Base-by-base conservation (phyloP, 1,140 invertebrate species). In the Eurosta solidaginis region DNA sequence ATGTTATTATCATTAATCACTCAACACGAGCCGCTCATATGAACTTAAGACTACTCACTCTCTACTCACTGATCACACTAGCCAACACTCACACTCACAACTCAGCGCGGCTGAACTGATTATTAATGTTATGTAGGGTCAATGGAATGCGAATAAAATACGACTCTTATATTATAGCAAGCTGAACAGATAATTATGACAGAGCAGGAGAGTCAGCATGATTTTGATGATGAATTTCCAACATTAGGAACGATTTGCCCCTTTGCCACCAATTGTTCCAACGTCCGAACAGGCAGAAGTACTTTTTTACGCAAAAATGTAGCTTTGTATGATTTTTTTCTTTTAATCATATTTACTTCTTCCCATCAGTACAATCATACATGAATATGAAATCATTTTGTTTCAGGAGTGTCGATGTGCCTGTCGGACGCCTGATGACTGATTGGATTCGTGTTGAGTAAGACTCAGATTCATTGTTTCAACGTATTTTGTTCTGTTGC, bases 1-100 rank as follows among this genome's bases (percentile, higher is more conserved):
- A 74, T 74, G 73, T 74, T 44, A 74, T 74, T 47, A 42, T 74
- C 73, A 74, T 74, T 74, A 74, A 74, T 74, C 73, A 74, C 73
- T 74, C 73, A 74, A 74, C 73, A 74, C 73, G 73, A 74, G 73
- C 73, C 40, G 22, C 42, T 47, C 3, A 68, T 10, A n/a, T n/a
- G n/a, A n/a, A n/a, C n/a, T n/a, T n/a, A n/a, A n/a, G n/a, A 68
- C 59, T 22, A 68, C 27, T 42, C 33, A 68, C 33, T 68, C 33
- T 20, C 33, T 36, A 33, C 59, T 40, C 59, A 68, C 59, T 40
- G 36, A 36, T 40, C 27, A 9, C n/a, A n/a, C 33, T 68, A 33
- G 40, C 29, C 59, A 68, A 29, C 59, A 22, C 50, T 10, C 25
- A n/a, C n/a, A 54, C 59, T 68, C 59, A 42, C 59, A 68, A 68